Evolutionary conservation across 2,113 vertebrate genomes (phyloP).

Genomic region (Chascanopsetta lugubris): DNA sequence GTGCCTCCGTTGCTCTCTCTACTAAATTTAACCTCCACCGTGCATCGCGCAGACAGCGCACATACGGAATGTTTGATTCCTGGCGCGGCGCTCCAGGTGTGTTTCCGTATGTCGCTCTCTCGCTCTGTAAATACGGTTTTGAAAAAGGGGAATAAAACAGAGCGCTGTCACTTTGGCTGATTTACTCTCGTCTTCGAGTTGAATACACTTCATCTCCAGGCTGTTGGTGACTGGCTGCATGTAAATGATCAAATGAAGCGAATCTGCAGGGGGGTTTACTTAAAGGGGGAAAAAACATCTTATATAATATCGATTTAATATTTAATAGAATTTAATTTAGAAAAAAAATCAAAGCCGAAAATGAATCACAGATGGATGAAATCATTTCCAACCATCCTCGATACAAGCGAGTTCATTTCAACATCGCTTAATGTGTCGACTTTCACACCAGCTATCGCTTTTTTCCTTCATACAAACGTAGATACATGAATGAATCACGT

Average conservation of each 20-base stretch:
- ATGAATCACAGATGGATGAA: no score
- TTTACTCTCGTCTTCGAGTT: not conserved
- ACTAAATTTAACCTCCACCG: conserved; percentile 36
- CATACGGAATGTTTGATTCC: not conserved
- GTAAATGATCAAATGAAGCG: not conserved
- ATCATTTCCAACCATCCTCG: no score
- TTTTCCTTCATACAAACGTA: no score
- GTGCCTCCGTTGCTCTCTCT: conserved; percentile 2
- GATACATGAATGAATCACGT: no score
- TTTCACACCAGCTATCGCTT: no score
- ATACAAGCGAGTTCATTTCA: no score
- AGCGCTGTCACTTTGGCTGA: not conserved
- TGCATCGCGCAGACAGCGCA: not conserved
- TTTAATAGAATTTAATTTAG: no score
- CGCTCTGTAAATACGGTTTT: not conserved
- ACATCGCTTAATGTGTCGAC: no score
- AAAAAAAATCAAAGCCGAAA: no score
- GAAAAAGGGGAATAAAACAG: not conserved
- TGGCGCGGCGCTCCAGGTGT: not conserved
- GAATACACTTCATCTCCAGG: not conserved
- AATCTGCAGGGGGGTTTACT: not conserved
- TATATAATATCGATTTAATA: no score
- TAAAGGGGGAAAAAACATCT: not conserved
- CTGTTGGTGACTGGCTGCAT: not conserved
- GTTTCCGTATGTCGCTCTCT: not conserved